Evolutionary conservation across 2,797 vertebrate genomes (phyloP), one percentile per base, ranked within the genome.

Genomic region (Oreortyx pictus): DNA sequence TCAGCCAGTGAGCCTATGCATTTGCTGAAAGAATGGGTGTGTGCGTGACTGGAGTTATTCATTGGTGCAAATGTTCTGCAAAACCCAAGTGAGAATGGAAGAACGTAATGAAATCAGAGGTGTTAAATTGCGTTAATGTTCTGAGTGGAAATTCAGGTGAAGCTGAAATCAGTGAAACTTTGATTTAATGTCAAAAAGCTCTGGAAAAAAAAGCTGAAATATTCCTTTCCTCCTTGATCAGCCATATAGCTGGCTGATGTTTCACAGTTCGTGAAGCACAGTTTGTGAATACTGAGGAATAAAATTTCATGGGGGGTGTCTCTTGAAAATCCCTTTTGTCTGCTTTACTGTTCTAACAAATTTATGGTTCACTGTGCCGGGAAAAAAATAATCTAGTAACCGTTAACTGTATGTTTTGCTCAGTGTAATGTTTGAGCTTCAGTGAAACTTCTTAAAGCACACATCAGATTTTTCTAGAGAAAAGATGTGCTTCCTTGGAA

Each of bases 281-380:
- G 33, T 39, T 67, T 50, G 46, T 75, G 62, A 91, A n/a, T 2
- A 2, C 8, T 47, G 43, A 7, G 3, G 2, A 27, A 49, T 14
- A 3, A 6, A 39, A 61, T 43, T 46, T 17, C 19, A 1, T 25
- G 16, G 20, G 20, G 43, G 19, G 24, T 13, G 17, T 1, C 67
- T 29, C 65, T n/a, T 43, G 31, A 57, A 91, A 86, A 84, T 66
- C 47, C 16, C 11, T 60, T 54, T 54, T 84, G 24, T 78, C 60
- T 66, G 44, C 29, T 49, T 71, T 14, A 11, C 35, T 70, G 0
- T 57, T 85, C 25, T 54, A 13, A 24, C 15, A 50, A 54, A 54
- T 4, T 6, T 33, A 2, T 0, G 1, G 47, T 29, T 82, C 56
- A 10, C 35, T 33, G 15, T 37, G 13, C 10, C 5, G 18, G 25